Conservation (phyloP, 2,797 vertebrate species). For the Rhinella marina region DNA sequence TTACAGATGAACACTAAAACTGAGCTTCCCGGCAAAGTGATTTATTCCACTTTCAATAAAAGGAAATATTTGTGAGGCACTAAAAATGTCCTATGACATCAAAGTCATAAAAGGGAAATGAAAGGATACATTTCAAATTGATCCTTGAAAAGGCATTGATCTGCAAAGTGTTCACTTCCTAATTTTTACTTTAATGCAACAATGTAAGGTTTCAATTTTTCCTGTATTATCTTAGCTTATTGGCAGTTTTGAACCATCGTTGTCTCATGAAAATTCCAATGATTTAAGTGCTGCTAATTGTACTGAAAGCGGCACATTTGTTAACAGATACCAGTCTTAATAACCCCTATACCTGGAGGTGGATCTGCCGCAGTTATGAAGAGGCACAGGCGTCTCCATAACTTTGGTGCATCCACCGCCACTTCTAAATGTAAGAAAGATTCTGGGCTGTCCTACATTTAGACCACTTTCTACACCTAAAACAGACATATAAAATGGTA, state of each 20-base stretch:
- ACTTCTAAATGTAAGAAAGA: too few relatives aligned
- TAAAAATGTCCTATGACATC: slow-evolving; percentile 48
- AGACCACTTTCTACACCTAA: too few relatives aligned
- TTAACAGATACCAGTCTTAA: too few relatives aligned
- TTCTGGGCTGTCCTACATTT: too few relatives aligned
- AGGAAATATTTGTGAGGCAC: slow-evolving; percentile 59
- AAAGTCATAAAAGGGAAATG: slow-evolving; percentile 50
- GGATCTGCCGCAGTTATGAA: too few relatives aligned
- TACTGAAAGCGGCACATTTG: too few relatives aligned
- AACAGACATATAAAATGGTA: too few relatives aligned
- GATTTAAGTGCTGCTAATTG: neutral
- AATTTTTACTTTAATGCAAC: slow-evolving; percentile 5
- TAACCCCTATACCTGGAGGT: too few relatives aligned
- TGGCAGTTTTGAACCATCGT: neutral
- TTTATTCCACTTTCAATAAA: slow-evolving; percentile 62
- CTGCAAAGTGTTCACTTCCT: slow-evolving; percentile 28
- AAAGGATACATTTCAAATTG: slow-evolving; percentile 56
- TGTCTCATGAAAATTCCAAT: slow-evolving; percentile 13
- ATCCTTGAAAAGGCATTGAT: slow-evolving; percentile 40
- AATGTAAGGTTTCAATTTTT: slow-evolving; percentile 27
- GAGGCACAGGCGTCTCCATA: too few relatives aligned
- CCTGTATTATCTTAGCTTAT: slow-evolving; percentile 21
- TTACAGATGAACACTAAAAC: slow-evolving; percentile 64
- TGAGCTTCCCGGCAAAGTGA: slow-evolving; percentile 64
- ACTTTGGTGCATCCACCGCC: too few relatives aligned